A percentile compares a stretch with the other conserved stretches of the same genome.
These are phyloP conservation scores for Mus pahari DNA, from an alignment of 2,113 vertebrate genomes.

Conservation along the genomic window DNA sequence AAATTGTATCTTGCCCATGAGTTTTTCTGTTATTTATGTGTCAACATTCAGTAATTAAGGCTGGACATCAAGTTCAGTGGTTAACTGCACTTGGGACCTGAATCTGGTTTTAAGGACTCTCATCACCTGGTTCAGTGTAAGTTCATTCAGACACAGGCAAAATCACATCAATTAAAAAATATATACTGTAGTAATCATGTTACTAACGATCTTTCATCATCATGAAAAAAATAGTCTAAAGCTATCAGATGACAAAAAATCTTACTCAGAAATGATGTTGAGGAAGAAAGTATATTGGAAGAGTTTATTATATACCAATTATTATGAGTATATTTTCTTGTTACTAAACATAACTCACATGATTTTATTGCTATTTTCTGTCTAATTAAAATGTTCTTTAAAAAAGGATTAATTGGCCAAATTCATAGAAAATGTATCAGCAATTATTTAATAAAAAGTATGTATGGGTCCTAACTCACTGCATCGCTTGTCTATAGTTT, in stretches of 20 bases:
- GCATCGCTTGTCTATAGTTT: not conserved
- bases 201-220: not conserved
- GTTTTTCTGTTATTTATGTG: not conserved
- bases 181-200: not conserved
- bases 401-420: not conserved
- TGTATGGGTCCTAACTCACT: too few relatives aligned
- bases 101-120: not conserved
- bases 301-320: not conserved
- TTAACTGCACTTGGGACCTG: not conserved
- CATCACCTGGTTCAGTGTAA: not conserved
- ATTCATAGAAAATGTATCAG: too few relatives aligned
- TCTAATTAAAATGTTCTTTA: not conserved
- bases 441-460: not conserved
- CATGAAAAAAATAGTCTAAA: not conserved
- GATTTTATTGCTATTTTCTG: not conserved
- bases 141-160: not conserved
- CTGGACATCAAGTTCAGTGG: not conserved
- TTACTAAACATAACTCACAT: not conserved
- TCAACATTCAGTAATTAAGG: not conserved
- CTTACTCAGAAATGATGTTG: not conserved
- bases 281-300: not conserved
- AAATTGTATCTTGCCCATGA: not conserved
- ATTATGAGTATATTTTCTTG: not conserved
- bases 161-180: not conserved
- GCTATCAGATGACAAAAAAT: constrained; percentile 1